Conservation (phyloP, 2,113 vertebrate species). For the Vombatus ursinus region DNA sequence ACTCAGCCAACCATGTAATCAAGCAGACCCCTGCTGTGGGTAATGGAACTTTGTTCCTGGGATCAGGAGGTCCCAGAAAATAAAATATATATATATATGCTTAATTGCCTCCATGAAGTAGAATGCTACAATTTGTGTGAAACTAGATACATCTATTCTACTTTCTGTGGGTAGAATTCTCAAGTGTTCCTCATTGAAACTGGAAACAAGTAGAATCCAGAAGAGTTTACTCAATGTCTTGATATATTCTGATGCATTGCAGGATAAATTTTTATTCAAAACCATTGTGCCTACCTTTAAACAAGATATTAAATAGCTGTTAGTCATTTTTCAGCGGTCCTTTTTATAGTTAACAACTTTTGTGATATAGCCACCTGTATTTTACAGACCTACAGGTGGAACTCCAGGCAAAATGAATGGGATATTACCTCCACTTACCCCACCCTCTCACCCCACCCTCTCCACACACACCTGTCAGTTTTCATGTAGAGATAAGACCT, state of each 20-base stretch:
- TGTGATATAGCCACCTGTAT: constrained; percentile 25
- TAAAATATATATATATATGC: not conserved
- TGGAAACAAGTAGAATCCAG: constrained; percentile 21
- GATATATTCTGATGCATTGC: constrained; percentile 45
- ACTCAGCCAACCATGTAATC: not conserved
- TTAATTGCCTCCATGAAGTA: constrained; percentile 16
- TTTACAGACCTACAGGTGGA: constrained; percentile 46
- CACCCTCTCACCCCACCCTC: not conserved
- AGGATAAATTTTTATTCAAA: constrained; percentile 39
- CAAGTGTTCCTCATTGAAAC: constrained; percentile 3
- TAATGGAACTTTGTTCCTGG: too few relatives aligned
- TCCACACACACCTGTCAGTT: constrained; percentile 20
- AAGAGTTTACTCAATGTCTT: not conserved
- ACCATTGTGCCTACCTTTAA: constrained; percentile 36
- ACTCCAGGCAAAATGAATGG: not conserved
- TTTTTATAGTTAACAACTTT: constrained; percentile 52
- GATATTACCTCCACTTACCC: constrained; percentile 7
- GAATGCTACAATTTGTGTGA: constrained; percentile 20
- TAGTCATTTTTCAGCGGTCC: constrained; percentile 32
- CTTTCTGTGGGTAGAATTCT: not conserved
- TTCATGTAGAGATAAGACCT: constrained; percentile 15
- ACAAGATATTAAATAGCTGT: constrained; percentile 31
- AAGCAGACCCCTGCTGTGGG: not conserved
- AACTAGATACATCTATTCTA: constrained; percentile 28
- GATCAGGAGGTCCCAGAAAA: constrained; percentile 24